These are phyloP conservation scores for Oophaga pumilio DNA, from an alignment of 2,113 vertebrate genomes.

Conservation along the genomic window DNA sequence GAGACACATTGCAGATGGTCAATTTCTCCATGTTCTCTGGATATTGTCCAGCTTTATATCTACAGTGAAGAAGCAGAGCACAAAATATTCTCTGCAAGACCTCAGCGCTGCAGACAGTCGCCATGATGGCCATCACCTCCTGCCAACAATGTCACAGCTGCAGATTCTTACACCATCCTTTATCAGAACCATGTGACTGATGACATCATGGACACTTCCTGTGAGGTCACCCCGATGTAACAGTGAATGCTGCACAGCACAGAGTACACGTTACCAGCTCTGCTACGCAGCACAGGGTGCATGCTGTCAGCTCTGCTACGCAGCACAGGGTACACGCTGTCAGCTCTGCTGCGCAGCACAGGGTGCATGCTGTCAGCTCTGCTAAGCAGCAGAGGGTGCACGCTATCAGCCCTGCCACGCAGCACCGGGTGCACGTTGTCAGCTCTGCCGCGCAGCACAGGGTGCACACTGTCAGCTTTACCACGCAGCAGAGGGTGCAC, in stretches of 20 bases:
- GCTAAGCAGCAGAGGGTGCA: no score
- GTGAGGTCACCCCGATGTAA: not conserved
- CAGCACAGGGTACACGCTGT: no score
- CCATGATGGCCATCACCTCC: not conserved
- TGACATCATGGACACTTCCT: not conserved
- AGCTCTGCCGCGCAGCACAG: not conserved
- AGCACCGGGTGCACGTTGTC: no score
- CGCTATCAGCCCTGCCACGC: no score
- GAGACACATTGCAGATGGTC: slow-evolving; percentile 79
- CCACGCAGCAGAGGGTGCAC: no score
- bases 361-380: no score
- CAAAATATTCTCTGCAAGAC: not conserved
- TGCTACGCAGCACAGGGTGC: no score
- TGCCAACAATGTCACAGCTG: not conserved
- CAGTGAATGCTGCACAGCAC: not conserved
- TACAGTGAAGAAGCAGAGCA: slow-evolving; percentile 60
- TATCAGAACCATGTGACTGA: not conserved
- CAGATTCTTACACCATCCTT: no score
- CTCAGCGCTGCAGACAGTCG: not conserved
- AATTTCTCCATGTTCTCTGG: slow-evolving; percentile 80
- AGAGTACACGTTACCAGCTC: no score
- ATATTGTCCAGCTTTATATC: slow-evolving; percentile 79
- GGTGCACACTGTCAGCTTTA: no score
- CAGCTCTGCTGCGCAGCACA: no score
- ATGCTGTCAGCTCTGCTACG: no score